A percentile compares a stretch with the other conserved stretches of the same genome.
phyloP scores from a whole-genome alignment of 37 sponge, comb jelly and placozoan species.

The Haliclona indistincta region DNA sequence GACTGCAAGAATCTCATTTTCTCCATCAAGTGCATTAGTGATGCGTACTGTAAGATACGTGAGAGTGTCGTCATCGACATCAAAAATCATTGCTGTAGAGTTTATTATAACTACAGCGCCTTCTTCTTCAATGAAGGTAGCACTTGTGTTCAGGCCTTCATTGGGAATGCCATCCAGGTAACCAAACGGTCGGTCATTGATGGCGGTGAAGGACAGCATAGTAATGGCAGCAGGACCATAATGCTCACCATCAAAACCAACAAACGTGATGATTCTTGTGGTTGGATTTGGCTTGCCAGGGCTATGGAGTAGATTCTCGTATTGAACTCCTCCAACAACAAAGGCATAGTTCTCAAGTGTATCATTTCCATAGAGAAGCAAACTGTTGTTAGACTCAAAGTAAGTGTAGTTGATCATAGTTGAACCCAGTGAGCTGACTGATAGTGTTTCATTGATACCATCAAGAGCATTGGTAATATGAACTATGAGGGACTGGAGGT shows the following conservation, averaged over 20 bases:
- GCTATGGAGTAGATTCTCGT: conserved; percentile 64
- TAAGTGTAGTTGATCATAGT: conserved; percentile 40
- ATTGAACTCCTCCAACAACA: conserved; percentile 64
- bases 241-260: conserved; percentile 70
- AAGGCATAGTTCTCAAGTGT: conserved; percentile 60
- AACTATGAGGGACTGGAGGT: conserved; percentile 51
- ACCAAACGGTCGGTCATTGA: conserved; percentile 82
- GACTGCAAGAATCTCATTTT: conserved; percentile 52
- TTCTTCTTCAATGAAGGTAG: conserved; percentile 63
- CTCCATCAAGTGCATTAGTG: conserved; percentile 46
- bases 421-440: conserved; percentile 14
- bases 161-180: conserved; percentile 65
- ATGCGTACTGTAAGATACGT: conserved; percentile 51
- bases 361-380: conserved; percentile 59
- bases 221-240: conserved; percentile 49
- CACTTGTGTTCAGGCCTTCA: conserved; percentile 15
- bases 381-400: conserved; percentile 24
- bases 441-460: conserved; percentile 49
- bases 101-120: conserved; percentile 44
- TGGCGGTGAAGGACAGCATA: conserved; percentile 58
- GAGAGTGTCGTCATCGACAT: conserved; percentile 71
- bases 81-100: conserved; percentile 44
- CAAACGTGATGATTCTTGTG: conserved; percentile 72
- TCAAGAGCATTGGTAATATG: conserved; percentile 65
- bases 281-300: conserved; percentile 80